Percentiles rank a stretch among this genome's conserved stretches.
Conservation (phyloP, 53 echinoderm and acorn worm species). For the Mesocentrotus franciscanus region DNA sequence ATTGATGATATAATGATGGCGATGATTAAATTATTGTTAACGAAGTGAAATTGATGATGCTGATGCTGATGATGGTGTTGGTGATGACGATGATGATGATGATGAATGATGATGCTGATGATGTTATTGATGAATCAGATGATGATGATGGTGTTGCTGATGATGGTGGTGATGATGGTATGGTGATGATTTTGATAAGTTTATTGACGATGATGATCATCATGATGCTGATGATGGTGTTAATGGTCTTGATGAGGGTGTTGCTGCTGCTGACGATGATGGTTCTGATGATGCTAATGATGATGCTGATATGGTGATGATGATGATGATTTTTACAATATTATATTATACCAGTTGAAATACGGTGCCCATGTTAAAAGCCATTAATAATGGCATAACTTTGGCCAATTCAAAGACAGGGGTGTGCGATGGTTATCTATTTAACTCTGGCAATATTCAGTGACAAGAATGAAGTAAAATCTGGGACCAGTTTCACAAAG, state of each 20-base stretch:
- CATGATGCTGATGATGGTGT: conserved; percentile 40
- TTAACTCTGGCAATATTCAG: too few species aligned
- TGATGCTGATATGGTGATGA: too few species aligned
- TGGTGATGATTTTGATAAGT: not conserved
- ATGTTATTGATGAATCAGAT: not conserved
- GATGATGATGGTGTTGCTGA: conserved; percentile 22
- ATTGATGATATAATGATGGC: conserved; percentile 6
- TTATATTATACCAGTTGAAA: too few species aligned
- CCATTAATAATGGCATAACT: too few species aligned
- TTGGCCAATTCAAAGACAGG: too few species aligned
- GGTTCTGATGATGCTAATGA: not conserved
- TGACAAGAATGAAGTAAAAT: too few species aligned
- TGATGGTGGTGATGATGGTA: conserved; percentile 24
- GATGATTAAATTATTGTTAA: not conserved
- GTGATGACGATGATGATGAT: not conserved
- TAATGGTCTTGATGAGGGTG: conserved; percentile 13
- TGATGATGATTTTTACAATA: too few species aligned
- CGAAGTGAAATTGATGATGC: conserved; percentile 4
- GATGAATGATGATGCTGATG: conserved; percentile 2
- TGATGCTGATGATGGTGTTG: conserved; percentile 20
- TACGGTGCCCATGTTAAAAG: too few species aligned
- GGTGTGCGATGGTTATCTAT: too few species aligned
- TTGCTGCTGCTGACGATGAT: not conserved
- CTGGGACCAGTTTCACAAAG: too few species aligned
- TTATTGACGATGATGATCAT: conserved; percentile 37